Percentiles rank a stretch among this genome's conserved stretches.
These are phyloP conservation scores for Apotomis betuletana DNA, from an alignment of 2,888 invertebrate species.

Conservation along the genomic window DNA sequence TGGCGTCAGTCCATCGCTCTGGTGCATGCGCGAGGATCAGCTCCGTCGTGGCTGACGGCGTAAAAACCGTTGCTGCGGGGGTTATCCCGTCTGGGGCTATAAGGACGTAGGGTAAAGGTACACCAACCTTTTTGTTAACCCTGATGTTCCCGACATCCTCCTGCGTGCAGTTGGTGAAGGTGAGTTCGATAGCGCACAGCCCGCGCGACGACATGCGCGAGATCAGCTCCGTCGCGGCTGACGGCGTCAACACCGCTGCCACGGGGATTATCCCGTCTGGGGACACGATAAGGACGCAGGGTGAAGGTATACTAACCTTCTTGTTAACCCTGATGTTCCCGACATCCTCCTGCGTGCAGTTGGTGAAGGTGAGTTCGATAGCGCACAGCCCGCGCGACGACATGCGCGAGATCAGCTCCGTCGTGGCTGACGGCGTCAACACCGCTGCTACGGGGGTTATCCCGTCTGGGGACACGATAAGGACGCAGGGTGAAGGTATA, in stretches of 20 bases:
- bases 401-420: conserved; percentile 88
- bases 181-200: conserved; percentile 91
- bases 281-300: background rate
- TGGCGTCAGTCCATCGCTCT: too few species aligned
- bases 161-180: conserved; percentile 88
- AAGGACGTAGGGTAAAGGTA: too few species aligned
- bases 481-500: background rate
- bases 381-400: conserved; percentile 90
- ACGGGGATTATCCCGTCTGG: conserved; percentile 81
- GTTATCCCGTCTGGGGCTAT: too few species aligned
- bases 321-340: conserved; percentile 87
- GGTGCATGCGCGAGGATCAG: too few species aligned
- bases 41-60: too few species aligned
- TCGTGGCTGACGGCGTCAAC: conserved; percentile 83
- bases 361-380: conserved; percentile 90
- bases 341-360: conserved; percentile 86
- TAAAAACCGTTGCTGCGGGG: too few species aligned
- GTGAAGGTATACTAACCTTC: conserved; percentile 81
- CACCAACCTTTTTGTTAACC: conserved; percentile 87
- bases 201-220: conserved; percentile 89
- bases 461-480: conserved; percentile 49
- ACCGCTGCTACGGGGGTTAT: conserved; percentile 85
- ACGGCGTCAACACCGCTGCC: conserved; percentile 84
- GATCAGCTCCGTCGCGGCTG: conserved; percentile 85
- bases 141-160: conserved; percentile 87